Conservation (phyloP, 2,113 vertebrate genomes). For the Lepidothrix coronata region DNA sequence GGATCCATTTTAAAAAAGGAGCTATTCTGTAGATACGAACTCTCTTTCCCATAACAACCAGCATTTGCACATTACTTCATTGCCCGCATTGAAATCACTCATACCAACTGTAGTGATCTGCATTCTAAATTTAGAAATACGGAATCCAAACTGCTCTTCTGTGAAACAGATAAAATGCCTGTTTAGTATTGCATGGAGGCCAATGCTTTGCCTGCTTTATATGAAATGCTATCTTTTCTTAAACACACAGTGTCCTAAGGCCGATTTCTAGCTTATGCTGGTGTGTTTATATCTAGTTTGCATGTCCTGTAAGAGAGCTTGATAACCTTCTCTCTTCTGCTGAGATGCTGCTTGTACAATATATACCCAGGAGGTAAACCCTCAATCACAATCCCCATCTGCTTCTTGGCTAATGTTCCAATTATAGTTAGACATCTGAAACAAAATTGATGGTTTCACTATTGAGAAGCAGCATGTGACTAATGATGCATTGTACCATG, state of each 20-base stretch:
- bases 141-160: not conserved
- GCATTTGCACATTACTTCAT: not conserved
- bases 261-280: not conserved
- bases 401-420: constrained; percentile 38
- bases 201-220: not conserved
- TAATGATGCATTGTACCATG: not conserved
- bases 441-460: constrained; percentile 34
- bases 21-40: not conserved
- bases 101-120: not conserved
- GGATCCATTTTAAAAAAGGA: not conserved
- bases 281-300: not conserved
- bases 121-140: not conserved
- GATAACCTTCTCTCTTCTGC: not conserved
- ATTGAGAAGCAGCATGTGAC: constrained; percentile 9
- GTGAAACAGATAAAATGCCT: not conserved
- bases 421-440: not conserved
- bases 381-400: constrained; percentile 55
- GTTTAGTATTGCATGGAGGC: not conserved
- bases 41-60: not conserved
- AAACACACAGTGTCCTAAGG: not conserved
- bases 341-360: constrained; percentile 1
- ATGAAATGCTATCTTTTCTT: not conserved
- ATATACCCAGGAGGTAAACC: constrained; percentile 28
- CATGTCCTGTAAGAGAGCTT: not conserved
- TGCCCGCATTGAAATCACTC: not conserved